Evolutionary conservation across 1,140 invertebrate species (phyloP).

Genomic region (Camponotus floridanus): DNA sequence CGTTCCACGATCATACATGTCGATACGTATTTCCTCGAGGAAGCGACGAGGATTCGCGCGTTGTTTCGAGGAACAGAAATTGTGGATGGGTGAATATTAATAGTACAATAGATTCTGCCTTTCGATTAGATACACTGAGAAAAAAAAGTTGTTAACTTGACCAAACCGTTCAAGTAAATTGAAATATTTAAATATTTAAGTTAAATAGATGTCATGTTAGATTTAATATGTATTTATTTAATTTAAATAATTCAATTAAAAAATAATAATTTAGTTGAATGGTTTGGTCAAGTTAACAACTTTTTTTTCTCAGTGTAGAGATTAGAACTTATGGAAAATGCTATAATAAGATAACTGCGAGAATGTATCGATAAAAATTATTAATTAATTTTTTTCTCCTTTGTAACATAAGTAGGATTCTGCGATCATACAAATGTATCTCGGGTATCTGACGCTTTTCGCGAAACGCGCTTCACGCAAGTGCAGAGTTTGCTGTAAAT

Average conservation of each 20-base stretch:
- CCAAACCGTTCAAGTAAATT: no score
- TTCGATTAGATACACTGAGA: neutral
- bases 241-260: no score
- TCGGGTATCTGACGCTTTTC: neutral
- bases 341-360: neutral
- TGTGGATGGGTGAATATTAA: constrained; percentile 22
- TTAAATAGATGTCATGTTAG: no score
- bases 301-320: no score
- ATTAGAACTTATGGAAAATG: constrained; percentile 19
- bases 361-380: neutral
- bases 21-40: constrained; percentile 28
- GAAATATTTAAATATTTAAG: no score
- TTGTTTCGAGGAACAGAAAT: constrained; percentile 18
- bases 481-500: constrained; percentile 5
- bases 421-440: neutral
- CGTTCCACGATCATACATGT: neutral
- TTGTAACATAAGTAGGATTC: neutral
- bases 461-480: neutral
- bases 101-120: neutral
- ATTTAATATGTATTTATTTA: no score
- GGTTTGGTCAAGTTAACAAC: no score
- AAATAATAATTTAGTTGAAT: no score
- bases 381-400: neutral
- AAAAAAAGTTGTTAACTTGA: no score
- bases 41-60: neutral